Conservation (phyloP, 1,140 invertebrate species). For the Penaeus chinensis region DNA sequence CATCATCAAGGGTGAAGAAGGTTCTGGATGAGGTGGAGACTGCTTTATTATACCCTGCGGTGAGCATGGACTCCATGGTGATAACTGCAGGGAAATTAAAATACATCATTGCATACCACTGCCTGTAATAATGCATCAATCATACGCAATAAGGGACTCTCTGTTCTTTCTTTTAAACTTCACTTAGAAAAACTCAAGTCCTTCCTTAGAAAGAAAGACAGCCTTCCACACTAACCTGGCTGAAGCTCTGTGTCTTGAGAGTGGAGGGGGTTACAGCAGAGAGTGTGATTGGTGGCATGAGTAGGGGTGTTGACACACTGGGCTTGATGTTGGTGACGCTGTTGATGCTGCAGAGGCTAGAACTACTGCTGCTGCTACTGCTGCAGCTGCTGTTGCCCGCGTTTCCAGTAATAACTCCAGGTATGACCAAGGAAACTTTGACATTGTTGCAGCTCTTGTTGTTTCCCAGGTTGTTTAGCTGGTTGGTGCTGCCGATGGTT, state of each 20-base stretch:
- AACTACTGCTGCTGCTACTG: constrained; percentile 43
- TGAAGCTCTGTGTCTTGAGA: constrained; percentile 29
- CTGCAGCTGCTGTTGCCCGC: constrained; percentile 23
- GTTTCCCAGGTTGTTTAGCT: neutral
- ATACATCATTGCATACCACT: too few relatives aligned
- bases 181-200: neutral
- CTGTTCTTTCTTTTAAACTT: too few relatives aligned
- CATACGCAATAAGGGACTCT: too few relatives aligned
- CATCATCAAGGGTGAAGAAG: constrained; percentile 51
- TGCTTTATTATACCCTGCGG: constrained; percentile 40
- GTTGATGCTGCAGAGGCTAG: constrained; percentile 20
- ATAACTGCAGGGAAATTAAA: neutral
- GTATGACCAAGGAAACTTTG: constrained; percentile 31
- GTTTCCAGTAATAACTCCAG: constrained; percentile 39
- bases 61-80: constrained; percentile 48
- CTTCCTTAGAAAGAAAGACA: neutral
- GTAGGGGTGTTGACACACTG: constrained; percentile 25
- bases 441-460: constrained; percentile 25
- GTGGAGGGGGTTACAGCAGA: constrained; percentile 42
- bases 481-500: neutral
- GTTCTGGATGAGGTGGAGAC: constrained; percentile 57
- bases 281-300: constrained; percentile 39
- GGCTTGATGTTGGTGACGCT: constrained; percentile 47
- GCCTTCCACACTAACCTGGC: constrained; percentile 18
- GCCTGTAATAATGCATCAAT: neutral